Evolutionary conservation across 1,140 invertebrate genomes (phyloP), one percentile per base, ranked within the genome.

Genomic region (Cherax destructor): DNA sequence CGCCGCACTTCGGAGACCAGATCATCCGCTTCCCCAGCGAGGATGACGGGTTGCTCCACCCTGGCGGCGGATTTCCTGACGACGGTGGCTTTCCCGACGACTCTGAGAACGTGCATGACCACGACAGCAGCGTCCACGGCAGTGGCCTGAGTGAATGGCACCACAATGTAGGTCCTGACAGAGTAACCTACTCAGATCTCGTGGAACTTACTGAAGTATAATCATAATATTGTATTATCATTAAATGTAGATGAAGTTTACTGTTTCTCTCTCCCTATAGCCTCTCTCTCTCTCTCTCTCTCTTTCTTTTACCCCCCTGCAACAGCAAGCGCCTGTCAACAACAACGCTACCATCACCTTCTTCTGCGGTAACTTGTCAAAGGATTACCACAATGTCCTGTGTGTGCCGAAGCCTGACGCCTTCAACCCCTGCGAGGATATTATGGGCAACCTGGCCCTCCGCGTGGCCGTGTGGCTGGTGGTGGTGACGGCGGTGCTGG

Each of bases 341-440:
- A 41, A 89, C 10, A 93, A 93, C 83, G 74, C 65, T 18, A 93
- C 88, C n/a, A 74, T 91, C 59, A 24, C 85, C 52, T 77, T 91
- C 5, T 91, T 78, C 30, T 93, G 94, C 80, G 94, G 93, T 3
- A 91, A 92, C 95, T 94, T 96, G 24, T 95, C 95, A 21, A 94
- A 95, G n/a, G 95, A 93, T 24, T 93, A 93, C 74, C 85, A 94
- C 16, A 94, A 94, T 87, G 96, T 98, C 1, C 94, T 96, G 56
- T 99, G 98, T 94, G 96, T 95, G 85, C 98, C 98, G 0, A 95
- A 95, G 92, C 97, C 98, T 1, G 97, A 98, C 94, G 97, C 97
- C 0, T 96, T 98, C 65, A 98, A 98, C 94, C 98, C 98, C 10
- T 96, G 98, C 94, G 98, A 98, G 94, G 98, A 98, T 94, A 97